These are phyloP conservation scores for Drymonia ruficornis DNA, from an alignment of 2,888 invertebrate species.

Conservation along the genomic window DNA sequence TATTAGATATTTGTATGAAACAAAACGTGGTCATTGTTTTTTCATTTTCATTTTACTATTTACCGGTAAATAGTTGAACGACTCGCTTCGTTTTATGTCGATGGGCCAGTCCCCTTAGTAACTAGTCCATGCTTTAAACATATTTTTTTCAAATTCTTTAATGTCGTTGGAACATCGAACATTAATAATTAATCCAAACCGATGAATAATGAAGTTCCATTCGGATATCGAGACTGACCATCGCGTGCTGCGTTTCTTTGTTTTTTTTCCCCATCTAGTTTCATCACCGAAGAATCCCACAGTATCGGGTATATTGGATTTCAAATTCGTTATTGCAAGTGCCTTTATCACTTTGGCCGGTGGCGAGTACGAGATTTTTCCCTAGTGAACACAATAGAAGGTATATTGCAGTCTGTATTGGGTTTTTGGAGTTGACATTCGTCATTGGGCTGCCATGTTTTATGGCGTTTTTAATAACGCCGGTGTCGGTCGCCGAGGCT, in stretches of 20 bases:
- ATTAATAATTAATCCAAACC: too few species aligned
- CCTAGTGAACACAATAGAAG: constrained; percentile 5
- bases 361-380: constrained; percentile 6
- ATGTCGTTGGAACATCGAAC: too few species aligned
- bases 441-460: constrained; percentile 2
- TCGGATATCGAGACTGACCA: neutral
- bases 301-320: constrained; percentile 7
- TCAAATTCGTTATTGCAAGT: constrained; percentile 8
- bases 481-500: neutral
- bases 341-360: constrained; percentile 5
- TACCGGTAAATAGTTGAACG: too few species aligned
- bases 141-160: too few species aligned
- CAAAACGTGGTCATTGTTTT: too few species aligned
- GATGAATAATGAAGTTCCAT: neutral
- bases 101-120: too few species aligned
- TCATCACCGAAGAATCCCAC: constrained; percentile 7
- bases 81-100: too few species aligned
- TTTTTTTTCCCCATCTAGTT: neutral
- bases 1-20: too few species aligned
- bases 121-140: too few species aligned
- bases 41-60: too few species aligned
- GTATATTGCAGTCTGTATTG: constrained; percentile 7
- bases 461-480: constrained; percentile 7
- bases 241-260: neutral
- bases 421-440: constrained; percentile 7